A percentile compares a stretch with the other conserved stretches of the same genome.
Evolutionary conservation across 2,113 vertebrate genomes (phyloP).

Genomic region (Sciurus niger): DNA sequence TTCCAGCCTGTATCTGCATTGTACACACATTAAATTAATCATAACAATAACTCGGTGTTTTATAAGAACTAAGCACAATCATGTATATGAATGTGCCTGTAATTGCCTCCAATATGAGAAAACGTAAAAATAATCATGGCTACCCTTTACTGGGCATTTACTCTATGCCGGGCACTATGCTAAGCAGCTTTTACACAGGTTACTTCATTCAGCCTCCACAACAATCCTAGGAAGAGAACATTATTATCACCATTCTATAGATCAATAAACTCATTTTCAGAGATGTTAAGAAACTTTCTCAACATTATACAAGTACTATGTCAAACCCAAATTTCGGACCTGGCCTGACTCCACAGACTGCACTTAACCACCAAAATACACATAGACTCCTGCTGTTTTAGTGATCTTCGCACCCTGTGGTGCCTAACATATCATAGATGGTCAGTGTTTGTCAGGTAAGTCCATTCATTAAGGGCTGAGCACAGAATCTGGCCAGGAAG

Average conservation of each 20-base stretch:
- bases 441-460: not conserved
- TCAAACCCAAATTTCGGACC: not conserved
- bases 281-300: conserved; percentile 31
- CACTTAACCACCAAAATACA: not conserved
- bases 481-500: not conserved
- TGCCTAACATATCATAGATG: not conserved
- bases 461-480: not conserved
- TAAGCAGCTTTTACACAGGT: not conserved
- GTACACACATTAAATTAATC: not conserved
- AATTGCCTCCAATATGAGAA: not conserved
- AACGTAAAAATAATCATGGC: not conserved
- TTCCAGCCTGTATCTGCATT: not conserved
- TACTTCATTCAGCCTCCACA: not conserved
- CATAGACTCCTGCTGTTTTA: not conserved
- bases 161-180: not conserved
- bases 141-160: not conserved
- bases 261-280: conserved; percentile 15
- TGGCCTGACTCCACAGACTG: not conserved
- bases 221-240: not conserved
- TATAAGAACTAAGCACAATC: conserved; percentile 5
- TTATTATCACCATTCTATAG: not conserved
- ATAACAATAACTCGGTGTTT: not conserved
- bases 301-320: not conserved
- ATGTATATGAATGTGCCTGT: too few species aligned
- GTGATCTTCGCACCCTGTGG: not conserved